phyloP scores from a whole-genome alignment of 2,888 invertebrate species.

The Argyresthia goedartella region DNA sequence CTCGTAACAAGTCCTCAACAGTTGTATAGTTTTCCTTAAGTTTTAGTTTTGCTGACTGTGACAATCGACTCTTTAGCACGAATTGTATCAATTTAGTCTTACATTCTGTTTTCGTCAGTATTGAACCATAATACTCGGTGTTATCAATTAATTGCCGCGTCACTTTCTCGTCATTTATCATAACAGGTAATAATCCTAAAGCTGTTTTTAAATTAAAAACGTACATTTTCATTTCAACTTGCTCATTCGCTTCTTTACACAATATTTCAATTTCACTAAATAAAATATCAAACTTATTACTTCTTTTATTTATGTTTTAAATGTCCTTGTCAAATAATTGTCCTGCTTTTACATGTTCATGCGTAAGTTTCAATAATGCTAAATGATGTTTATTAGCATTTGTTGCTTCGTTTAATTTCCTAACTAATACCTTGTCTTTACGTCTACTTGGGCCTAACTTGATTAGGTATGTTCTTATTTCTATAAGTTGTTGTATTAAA shows the following conservation, averaged over 20 bases:
- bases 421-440: too few relatives aligned
- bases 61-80: not conserved
- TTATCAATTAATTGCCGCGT: not conserved
- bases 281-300: not conserved
- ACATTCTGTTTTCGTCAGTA: not conserved
- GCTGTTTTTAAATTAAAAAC: constrained; percentile 2
- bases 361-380: too few relatives aligned
- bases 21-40: not conserved
- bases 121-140: too few relatives aligned
- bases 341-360: too few relatives aligned
- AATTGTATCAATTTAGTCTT: not conserved
- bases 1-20: not conserved
- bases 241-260: not conserved
- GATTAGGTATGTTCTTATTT: too few relatives aligned
- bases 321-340: too few relatives aligned
- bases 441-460: too few relatives aligned
- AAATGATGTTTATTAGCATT: too few relatives aligned
- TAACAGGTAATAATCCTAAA: not conserved
- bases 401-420: too few relatives aligned
- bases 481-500: too few relatives aligned
- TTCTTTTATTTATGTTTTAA: not conserved
- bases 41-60: not conserved
- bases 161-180: not conserved
- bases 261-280: not conserved
- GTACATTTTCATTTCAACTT: too few relatives aligned